Evolutionary conservation across 2,888 invertebrate genomes (phyloP), one percentile per base, ranked within the genome.

Genomic region (Apotomis betuletana): DNA sequence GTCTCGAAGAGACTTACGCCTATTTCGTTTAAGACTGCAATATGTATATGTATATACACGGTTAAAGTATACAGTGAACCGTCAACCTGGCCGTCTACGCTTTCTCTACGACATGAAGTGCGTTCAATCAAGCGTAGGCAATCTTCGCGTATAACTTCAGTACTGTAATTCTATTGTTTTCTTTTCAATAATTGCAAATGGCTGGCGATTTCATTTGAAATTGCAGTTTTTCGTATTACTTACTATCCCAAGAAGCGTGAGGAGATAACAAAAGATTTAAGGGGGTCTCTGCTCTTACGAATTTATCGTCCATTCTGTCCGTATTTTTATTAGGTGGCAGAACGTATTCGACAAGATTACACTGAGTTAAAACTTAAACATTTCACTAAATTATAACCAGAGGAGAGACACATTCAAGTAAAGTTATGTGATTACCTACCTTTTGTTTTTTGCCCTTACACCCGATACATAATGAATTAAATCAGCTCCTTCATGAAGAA

Each of bases 61-160:
- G 60, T 41, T 49, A 58, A 67, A 57, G 68, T 73, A 58, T 68
- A 65, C 59, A 64, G 69, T 59, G 68, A 60, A 63, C 55, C 55
- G 61, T 70, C 70, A 70, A 71, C 74, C 70, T 74, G 73, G 75
- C 67, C 52, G 74, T 75, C 44, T 55, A 80, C 81, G 87, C 89
- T 90, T 90, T 90, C 90, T 85, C 89, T 75, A 77, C 74, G 74
- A 77, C 77, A 78, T 79, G 79, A 77, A 76, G 83, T 86, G 86
- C 87, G 86, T 84, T 86, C 80, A 80, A 84, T 86, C 80, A 80
- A 84, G 85, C 89, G 88, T 87, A 84, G 80, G 85, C 86, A 87
- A 86, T 85, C 74, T 75, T 74, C 71, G 64, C 67, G 71, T 71
- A 64, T 64, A 68, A 75, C 77, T 79, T 80, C 81, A 83, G 81